Evolutionary conservation across 2,888 invertebrate genomes (phyloP).

Genomic region (Plemyria rubiginata): DNA sequence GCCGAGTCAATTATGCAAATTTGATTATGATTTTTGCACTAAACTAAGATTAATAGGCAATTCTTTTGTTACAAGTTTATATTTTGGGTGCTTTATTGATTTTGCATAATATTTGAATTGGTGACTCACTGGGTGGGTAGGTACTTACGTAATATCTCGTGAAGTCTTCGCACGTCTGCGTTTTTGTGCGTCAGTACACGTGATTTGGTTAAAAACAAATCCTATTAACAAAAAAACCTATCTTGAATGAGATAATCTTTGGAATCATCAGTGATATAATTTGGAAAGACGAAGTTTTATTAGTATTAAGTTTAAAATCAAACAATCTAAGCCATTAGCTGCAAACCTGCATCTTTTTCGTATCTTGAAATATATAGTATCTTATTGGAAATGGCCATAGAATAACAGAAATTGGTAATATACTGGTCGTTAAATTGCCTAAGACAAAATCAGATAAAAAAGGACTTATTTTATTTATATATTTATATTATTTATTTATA

Average conservation of each 20-base stretch:
- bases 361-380: too few species aligned
- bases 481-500: too few species aligned
- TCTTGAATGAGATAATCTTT: constrained; percentile 10
- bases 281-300: too few species aligned
- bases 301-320: too few species aligned
- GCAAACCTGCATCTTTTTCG: too few species aligned
- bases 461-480: too few species aligned
- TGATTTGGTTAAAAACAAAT: constrained; percentile 18
- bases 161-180: constrained; percentile 27
- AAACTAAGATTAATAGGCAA: constrained; percentile 22
- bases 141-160: constrained; percentile 19
- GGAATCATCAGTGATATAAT: background rate
- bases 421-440: too few species aligned
- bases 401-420: too few species aligned
- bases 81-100: constrained; percentile 24
- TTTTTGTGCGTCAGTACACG: constrained; percentile 23
- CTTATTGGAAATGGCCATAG: too few species aligned
- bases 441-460: too few species aligned
- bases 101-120: constrained; percentile 19
- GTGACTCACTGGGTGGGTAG: constrained; percentile 12
- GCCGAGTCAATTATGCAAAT: constrained; percentile 37
- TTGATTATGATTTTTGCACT: constrained; percentile 31
- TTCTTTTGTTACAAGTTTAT: constrained; percentile 21
- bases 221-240: constrained; percentile 1
- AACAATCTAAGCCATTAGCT: too few species aligned